Evolutionary conservation across 2,113 vertebrate genomes (phyloP).

Genomic region (Brevimyrus niger): DNA sequence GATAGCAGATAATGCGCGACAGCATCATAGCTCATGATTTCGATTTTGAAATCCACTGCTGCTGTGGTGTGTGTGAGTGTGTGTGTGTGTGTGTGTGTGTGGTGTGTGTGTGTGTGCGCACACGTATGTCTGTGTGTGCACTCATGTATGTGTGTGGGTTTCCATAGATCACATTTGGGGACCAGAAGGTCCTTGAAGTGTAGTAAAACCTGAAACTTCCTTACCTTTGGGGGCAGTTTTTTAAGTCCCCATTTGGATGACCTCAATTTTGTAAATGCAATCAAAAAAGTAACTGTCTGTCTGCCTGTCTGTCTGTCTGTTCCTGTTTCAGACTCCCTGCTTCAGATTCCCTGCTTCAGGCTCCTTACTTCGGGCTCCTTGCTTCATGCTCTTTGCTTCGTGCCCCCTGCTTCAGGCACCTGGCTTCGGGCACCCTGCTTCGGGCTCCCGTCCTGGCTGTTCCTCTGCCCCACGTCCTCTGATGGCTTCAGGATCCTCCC

Average conservation of each 20-base stretch:
- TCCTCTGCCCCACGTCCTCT: neutral
- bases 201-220: too few species aligned
- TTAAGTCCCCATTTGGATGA: too few species aligned
- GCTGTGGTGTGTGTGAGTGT: neutral
- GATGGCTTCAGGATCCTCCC: neutral
- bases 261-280: neutral
- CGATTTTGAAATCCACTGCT: too few species aligned
- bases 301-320: too few species aligned
- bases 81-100: neutral
- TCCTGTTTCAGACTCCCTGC: too few species aligned
- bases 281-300: neutral
- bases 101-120: too few species aligned
- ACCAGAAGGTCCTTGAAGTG: too few species aligned
- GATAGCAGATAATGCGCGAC: neutral
- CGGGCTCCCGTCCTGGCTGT: neutral
- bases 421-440: neutral
- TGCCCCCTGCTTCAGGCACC: too few species aligned
- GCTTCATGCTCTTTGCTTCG: neutral
- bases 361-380: neutral
- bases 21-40: neutral
- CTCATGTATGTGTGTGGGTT: neutral
- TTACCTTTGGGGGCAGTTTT: too few species aligned
- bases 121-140: neutral
- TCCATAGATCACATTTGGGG: too few species aligned
- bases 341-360: too few species aligned